Evolutionary conservation across 1,140 invertebrate species (phyloP), one percentile per base, ranked within the genome.

Genomic region (Drosophila sproati): DNA sequence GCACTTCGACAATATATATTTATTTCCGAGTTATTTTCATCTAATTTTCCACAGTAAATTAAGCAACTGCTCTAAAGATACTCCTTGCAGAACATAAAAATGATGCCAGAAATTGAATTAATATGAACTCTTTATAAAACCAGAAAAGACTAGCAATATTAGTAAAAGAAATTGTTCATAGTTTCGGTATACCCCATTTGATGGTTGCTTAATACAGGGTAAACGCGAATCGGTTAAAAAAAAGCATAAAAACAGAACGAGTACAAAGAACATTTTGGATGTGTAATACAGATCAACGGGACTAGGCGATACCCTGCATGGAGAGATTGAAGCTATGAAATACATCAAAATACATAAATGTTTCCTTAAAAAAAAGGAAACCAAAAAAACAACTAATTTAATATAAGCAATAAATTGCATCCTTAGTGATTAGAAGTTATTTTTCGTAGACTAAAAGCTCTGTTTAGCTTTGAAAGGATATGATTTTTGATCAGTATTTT

Each of bases 241-340:
- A 67, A 39, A 7, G 35, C 31, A 6, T 34, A 48, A 10, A 66
- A 54, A 34, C 7, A 28, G 7, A 56, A 32, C 20, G n/a, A 59
- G 66, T 61, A 43, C 12, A 32, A 39, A 63, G 48, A 70, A 72
- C 56, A 67, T 51, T 70, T 7, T 51, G 31, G 7, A 43, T 12
- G 45, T 29, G 10, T 0, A 51, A 39, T 31, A 41, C 12, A 20
- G 12, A 2, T 7, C 0, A 3, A 8, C 10, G 10, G 45, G 43
- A 50, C 61, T 41, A 3, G 3, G 0, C 1, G 32, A 48, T 52
- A 72, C 62, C 28, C 62, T 45, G 31, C 39, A n/a, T 1, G 4
- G n/a, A 3, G n/a, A n/a, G 3, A 41, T n/a, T 34, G 3, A n/a
- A 41, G 4, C n/a, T 1, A 20, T 20, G 20, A 20, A 20, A 20